Evolutionary conservation across 53 echinoderm and acorn worm species (phyloP).

Genomic region (Zoroaster sp.): DNA sequence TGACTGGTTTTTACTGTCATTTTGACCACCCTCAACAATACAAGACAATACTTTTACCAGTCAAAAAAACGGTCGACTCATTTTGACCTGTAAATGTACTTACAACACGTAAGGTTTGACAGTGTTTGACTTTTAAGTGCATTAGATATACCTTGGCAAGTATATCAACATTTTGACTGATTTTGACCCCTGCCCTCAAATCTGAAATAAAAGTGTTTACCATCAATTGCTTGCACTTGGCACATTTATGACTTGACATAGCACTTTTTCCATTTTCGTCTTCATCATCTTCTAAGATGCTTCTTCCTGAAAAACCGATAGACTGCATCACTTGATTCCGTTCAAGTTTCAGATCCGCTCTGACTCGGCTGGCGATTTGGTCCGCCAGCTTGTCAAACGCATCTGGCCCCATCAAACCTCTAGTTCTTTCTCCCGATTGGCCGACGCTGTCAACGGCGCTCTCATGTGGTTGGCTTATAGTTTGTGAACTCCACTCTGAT

Average conservation of each 20-base stretch:
- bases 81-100: too few relatives aligned
- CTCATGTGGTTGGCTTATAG: constrained; percentile 43
- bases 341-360: constrained; percentile 67
- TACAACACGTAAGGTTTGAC: too few relatives aligned
- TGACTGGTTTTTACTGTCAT: too few relatives aligned
- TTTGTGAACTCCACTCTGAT: neutral
- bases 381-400: constrained; percentile 76
- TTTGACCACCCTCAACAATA: too few relatives aligned
- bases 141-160: too few relatives aligned
- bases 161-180: neutral
- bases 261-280: constrained; percentile 13
- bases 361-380: constrained; percentile 74
- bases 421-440: constrained; percentile 11
- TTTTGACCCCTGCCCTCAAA: neutral
- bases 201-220: constrained; percentile 39
- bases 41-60: too few relatives aligned
- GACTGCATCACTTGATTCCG: constrained; percentile 52
- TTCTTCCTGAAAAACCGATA: constrained; percentile 34
- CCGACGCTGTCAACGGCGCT: neutral
- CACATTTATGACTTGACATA: constrained; percentile 64
- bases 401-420: constrained; percentile 55
- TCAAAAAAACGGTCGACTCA: too few relatives aligned
- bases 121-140: too few relatives aligned
- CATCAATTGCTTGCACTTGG: constrained; percentile 87
- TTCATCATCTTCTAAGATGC: constrained; percentile 46